Evolutionary conservation across 2,797 vertebrate genomes (phyloP).

Genomic region (Lepus oiostolus): DNA sequence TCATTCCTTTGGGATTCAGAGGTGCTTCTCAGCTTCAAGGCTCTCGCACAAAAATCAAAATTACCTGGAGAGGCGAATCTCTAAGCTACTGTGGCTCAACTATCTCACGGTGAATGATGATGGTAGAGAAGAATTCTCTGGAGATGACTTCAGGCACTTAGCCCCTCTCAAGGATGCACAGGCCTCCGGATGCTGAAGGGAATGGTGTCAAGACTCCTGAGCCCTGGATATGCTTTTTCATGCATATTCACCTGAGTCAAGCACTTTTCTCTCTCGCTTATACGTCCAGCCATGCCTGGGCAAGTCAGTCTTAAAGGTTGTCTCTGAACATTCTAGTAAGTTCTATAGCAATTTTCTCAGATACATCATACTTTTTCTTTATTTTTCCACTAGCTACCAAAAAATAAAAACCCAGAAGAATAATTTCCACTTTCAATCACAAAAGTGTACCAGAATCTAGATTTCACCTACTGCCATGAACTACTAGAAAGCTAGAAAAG

Average conservation of each 20-base stretch:
- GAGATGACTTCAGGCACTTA: neutral
- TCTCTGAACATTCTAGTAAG: neutral
- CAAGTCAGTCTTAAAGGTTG: neutral
- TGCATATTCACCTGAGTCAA: neutral
- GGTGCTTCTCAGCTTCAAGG: neutral
- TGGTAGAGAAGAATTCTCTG: neutral
- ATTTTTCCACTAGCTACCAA: neutral
- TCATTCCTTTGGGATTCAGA: conserved; percentile 16
- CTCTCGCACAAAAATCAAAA: conserved; percentile 29
- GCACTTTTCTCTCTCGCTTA: neutral
- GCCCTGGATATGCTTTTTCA: too few relatives aligned
- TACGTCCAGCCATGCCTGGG: neutral
- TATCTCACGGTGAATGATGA: neutral
- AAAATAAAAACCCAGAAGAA: neutral
- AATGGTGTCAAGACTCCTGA: neutral
- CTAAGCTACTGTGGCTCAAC: neutral
- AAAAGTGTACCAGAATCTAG: neutral
- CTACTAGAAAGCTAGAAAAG: neutral
- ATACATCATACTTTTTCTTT: neutral
- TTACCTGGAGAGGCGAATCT: neutral
- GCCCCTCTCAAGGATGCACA: neutral
- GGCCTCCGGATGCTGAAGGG: neutral
- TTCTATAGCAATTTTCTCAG: neutral
- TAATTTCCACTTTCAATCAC: neutral
- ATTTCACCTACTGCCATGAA: neutral